Evolutionary conservation across 2,888 invertebrate genomes (phyloP), one percentile per base, ranked within the genome.

Genomic region (Agriopis leucophaearia): DNA sequence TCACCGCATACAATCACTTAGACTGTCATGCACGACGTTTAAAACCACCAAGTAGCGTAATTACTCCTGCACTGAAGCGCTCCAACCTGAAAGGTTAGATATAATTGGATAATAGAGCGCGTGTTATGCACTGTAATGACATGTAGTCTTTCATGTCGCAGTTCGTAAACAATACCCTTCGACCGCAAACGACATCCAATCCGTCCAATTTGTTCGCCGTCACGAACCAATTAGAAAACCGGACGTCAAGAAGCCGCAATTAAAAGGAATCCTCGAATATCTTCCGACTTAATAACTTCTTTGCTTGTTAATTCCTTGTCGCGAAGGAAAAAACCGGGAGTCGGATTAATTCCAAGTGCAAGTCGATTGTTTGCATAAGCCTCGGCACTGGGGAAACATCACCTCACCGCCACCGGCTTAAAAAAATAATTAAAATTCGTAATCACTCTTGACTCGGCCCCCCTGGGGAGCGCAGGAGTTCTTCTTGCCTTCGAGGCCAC

Each of bases 341-440:
- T 87, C 88, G 87, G 94, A 94, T 94, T 94, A 94, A 94, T 94
- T 94, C 92, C 91, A 91, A 94, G 94, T 94, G 94, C 90, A 87
- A 92, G 90, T 90, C 92, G 91, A 94, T 94, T 94, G 94, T 94
- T 94, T 94, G 94, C 93, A 92, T 93, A 93, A 93, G 94, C 91
- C 89, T 86, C 88, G 83, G 83, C 81, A 81, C 83, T 82, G 89
- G 91, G 92, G 92, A 91, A 92, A 87, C 93, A 91, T 92, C 94
- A 93, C 92, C 94, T 92, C 89, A 81, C 86, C 84, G 91, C 92
- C 91, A 92, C 92, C 88, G 94, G 93, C 94, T 94, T 94, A 93
- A 94, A 94, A 94, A 93, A 94, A 94, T 94, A 94, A 94, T 94
- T 94, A 94, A 94, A 94, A 94, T 92, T 92, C 91, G 93, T 93